Conservation (phyloP, 2,797 vertebrate species). For the Eospalax fontanierii region DNA sequence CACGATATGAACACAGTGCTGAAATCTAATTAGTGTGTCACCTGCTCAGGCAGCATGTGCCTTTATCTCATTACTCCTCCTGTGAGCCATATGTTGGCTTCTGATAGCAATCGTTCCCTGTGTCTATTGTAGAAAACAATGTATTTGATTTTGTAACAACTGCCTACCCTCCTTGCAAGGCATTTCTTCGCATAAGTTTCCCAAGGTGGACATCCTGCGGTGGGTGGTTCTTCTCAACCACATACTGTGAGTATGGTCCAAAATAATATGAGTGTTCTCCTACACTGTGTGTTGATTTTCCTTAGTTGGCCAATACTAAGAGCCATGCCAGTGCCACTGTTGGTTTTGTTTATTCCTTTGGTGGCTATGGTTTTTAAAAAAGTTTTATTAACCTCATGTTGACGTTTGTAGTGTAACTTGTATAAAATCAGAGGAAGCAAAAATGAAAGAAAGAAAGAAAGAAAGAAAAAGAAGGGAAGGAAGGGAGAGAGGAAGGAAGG, state of each 20-base stretch:
- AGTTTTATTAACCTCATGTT: neutral
- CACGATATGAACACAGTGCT: constrained; percentile 6
- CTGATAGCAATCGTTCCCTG: constrained; percentile 62
- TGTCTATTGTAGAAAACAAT: constrained; percentile 47
- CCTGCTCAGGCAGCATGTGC: constrained; percentile 75
- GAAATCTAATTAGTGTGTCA: constrained; percentile 79
- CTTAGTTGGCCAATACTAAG: neutral
- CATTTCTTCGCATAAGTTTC: constrained; percentile 46
- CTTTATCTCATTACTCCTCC: constrained; percentile 76
- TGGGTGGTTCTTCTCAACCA: constrained; percentile 7
- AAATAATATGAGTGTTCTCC: neutral
- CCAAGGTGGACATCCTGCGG: neutral
- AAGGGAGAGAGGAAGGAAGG: neutral
- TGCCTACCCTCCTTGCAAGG: neutral
- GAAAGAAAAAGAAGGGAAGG: neutral
- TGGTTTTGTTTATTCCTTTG: constrained; percentile 28
- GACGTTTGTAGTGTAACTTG: constrained; percentile 8
- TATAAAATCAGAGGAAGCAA: neutral
- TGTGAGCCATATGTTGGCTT: constrained; percentile 75
- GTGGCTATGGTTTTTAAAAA: neutral
- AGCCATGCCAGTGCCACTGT: neutral
- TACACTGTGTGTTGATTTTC: neutral
- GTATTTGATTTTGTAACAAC: constrained; percentile 54
- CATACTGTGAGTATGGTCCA: neutral
- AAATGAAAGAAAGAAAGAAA: neutral